phyloP scores from a whole-genome alignment of 2,113 vertebrate species.

The Irena cyanogastra region DNA sequence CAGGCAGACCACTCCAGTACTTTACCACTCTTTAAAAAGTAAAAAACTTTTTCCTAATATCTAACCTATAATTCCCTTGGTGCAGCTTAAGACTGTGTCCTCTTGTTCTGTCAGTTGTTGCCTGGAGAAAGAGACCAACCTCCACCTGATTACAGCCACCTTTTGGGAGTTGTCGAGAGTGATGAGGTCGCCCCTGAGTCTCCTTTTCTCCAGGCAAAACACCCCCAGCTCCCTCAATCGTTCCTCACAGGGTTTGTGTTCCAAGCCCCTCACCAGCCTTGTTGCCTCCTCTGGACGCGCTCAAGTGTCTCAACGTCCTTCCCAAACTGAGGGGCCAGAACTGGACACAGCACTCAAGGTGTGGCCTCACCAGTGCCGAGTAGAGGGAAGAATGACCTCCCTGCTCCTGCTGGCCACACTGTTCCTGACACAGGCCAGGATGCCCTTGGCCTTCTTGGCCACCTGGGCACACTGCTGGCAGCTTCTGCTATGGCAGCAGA shows the following conservation, averaged over 20 bases:
- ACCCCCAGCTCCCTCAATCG: background rate
- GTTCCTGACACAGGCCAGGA: background rate
- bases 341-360: background rate
- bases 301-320: accelerated
- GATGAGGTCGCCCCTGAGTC: too few species aligned
- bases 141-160: background rate
- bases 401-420: background rate
- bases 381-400: background rate
- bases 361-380: background rate
- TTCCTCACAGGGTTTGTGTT: background rate
- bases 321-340: background rate
- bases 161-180: background rate
- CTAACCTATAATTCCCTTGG: background rate
- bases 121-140: background rate
- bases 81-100: background rate
- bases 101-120: background rate
- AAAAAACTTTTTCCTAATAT: background rate
- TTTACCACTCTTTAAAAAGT: background rate
- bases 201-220: background rate
- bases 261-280: background rate
- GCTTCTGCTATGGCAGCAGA: background rate
- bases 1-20: background rate
- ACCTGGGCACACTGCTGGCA: background rate
- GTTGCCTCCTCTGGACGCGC: background rate
- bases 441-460: background rate